Evolutionary conservation across 2,888 invertebrate genomes (phyloP), one percentile per base, ranked within the genome.

Genomic region (Drepanosiphum platanoidis): DNA sequence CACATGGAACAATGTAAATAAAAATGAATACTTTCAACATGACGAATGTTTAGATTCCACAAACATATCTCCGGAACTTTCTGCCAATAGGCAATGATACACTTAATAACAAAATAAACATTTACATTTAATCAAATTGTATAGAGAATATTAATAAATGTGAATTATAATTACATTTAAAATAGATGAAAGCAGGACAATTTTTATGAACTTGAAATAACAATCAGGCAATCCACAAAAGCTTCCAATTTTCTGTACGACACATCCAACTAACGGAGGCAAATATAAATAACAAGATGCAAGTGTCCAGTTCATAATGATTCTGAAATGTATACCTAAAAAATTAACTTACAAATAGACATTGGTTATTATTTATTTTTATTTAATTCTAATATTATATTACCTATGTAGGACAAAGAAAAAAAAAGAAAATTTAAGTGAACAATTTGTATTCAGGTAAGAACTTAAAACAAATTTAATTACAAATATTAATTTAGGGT

Each of bases 51-150:
- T 5, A 82, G 0, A 39, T 61, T 11, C 83, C 83, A 83, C 8
- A 83, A 83, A 74, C 42, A 83, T 64, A 83, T 34, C 36, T 83
- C 83, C 18, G 83, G 83, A 74, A 74, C 46, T 66, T 32, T 61
- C 18, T 83, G 83, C 83, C 83, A 83, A 64, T 39, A 22, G 0
- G 18, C 27, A 42, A 83, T 83, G 32, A 74, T 27, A 34, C 22
- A 64, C 83, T 83, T n/a, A 18, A 83, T 74, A 74, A 83, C 22
- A 46, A 82, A 36, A 52, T 3, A 4, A 68, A 34, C 7, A 22
- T 34, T 27, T 27, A n/a, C 13, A 27, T 42, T 39, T 39, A 42
- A 34, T 22, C 3, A 18, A 52, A n/a, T n/a, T 52, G 22, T 52
- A 18, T 3, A 22, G 5, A 22, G 22, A 52, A 18, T 18, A 42